Conservation (phyloP, 2,888 invertebrate species). For the Cyclophora albipunctata region DNA sequence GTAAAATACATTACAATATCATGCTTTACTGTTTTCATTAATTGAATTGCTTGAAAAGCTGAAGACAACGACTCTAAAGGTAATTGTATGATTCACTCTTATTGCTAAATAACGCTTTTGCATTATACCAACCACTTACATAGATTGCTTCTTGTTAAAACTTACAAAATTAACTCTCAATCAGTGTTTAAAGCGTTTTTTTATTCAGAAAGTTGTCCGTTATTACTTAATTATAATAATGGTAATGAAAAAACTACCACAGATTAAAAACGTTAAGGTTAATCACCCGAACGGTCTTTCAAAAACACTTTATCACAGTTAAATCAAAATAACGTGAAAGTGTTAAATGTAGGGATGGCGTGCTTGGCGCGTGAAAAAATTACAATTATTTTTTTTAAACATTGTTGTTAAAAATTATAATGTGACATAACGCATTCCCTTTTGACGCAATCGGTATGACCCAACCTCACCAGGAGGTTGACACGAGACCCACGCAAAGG, state of each 20-base stretch:
- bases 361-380: conserved; percentile 9
- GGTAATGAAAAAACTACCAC: too few species aligned
- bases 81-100: too few species aligned
- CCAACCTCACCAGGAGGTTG: conserved; percentile 12
- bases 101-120: too few species aligned
- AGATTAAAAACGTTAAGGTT: not conserved
- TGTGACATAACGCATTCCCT: conserved; percentile 19
- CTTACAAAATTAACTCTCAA: not conserved
- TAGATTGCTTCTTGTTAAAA: not conserved
- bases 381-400: conserved; percentile 11
- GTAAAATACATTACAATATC: conserved; percentile 10
- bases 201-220: too few species aligned
- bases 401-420: conserved; percentile 9
- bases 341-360: not conserved
- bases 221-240: too few species aligned
- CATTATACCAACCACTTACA: too few species aligned
- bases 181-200: not conserved
- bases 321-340: not conserved
- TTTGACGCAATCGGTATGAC: conserved; percentile 10
- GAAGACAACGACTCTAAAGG: too few species aligned
- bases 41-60: conserved; percentile 4
- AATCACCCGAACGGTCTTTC: not conserved
- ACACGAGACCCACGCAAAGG: conserved; percentile 18
- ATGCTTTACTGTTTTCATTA: conserved; percentile 10
- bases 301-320: conserved; percentile 1